Evolutionary conservation across 2,888 invertebrate species (phyloP).

Genomic region (Dolomedes plantarius): DNA sequence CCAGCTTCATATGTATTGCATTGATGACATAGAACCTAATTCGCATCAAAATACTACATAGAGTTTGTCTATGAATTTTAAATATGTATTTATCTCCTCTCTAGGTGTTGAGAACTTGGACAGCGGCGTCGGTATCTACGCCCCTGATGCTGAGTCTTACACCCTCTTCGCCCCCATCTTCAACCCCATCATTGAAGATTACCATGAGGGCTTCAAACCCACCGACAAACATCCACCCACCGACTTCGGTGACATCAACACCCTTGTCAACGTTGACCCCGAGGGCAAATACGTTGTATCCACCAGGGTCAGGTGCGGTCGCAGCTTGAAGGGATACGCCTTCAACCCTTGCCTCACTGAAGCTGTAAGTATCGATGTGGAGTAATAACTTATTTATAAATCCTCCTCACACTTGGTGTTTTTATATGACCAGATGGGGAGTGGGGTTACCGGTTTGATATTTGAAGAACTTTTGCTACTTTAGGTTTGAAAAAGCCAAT

Average conservation of each 20-base stretch:
- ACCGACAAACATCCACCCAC: constrained; percentile 94
- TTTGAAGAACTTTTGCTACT: too few relatives aligned
- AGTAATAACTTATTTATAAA: too few relatives aligned
- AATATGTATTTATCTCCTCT: too few relatives aligned
- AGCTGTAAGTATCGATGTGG: constrained; percentile 79
- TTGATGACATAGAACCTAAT: too few relatives aligned
- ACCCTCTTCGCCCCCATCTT: constrained; percentile 93
- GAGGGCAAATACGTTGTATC: constrained; percentile 88
- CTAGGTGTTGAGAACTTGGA: constrained; percentile 95
- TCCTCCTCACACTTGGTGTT: too few relatives aligned
- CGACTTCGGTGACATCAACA: constrained; percentile 94
- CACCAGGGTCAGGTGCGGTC: constrained; percentile 96
- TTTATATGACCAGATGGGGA: too few relatives aligned
- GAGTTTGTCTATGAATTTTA: too few relatives aligned
- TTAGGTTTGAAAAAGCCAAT: too few relatives aligned
- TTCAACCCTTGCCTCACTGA: constrained; percentile 98
- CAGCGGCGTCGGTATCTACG: constrained; percentile 97
- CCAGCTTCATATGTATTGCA: too few relatives aligned
- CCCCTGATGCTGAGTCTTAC: constrained; percentile 97
- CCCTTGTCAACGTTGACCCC: constrained; percentile 94
- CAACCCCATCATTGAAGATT: constrained; percentile 98
- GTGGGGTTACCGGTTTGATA: too few relatives aligned
- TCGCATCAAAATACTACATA: too few relatives aligned
- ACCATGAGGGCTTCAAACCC: constrained; percentile 96
- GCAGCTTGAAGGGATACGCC: constrained; percentile 90